A percentile compares a stretch with the other conserved stretches of the same genome.
These are phyloP conservation scores for Rhodinocichla rosea DNA, from an alignment of 2,113 vertebrate genomes.

Conservation along the genomic window DNA sequence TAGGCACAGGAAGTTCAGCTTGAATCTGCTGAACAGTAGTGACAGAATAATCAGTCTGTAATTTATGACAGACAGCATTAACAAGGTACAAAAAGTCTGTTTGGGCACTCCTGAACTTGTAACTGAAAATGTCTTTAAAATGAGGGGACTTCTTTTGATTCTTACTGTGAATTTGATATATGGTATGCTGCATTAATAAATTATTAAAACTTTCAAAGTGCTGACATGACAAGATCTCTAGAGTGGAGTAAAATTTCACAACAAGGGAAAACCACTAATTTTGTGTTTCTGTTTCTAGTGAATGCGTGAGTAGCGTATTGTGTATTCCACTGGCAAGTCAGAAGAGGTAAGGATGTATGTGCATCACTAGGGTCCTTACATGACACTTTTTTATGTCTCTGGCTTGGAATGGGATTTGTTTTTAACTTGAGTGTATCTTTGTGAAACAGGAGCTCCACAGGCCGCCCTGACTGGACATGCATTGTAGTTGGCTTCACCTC, in stretches of 20 bases:
- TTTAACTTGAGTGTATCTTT: background rate
- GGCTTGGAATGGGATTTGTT: background rate
- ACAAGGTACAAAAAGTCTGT: background rate
- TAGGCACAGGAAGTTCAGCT: background rate
- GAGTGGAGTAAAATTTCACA: background rate
- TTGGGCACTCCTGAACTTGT: background rate
- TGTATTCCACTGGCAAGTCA: constrained; percentile 96
- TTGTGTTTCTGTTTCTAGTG: constrained; percentile 74
- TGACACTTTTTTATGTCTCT: background rate
- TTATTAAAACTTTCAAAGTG: background rate
- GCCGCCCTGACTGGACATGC: constrained; percentile 97
- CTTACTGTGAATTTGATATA: background rate
- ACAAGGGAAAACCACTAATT: background rate
- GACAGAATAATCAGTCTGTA: background rate
- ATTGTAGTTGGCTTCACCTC: constrained; percentile 95
- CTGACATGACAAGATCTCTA: background rate
- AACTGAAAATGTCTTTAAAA: background rate
- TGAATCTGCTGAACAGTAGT: background rate
- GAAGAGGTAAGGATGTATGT: constrained; percentile 83
- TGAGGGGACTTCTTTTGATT: background rate
- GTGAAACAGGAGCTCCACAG: constrained; percentile 89
- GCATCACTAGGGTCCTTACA: background rate
- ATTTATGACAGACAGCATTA: background rate
- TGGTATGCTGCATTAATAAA: background rate
- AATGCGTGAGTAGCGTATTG: constrained; percentile 86